phyloP scores from a whole-genome alignment of 2,113 vertebrate species.

The Hippolais icterina region DNA sequence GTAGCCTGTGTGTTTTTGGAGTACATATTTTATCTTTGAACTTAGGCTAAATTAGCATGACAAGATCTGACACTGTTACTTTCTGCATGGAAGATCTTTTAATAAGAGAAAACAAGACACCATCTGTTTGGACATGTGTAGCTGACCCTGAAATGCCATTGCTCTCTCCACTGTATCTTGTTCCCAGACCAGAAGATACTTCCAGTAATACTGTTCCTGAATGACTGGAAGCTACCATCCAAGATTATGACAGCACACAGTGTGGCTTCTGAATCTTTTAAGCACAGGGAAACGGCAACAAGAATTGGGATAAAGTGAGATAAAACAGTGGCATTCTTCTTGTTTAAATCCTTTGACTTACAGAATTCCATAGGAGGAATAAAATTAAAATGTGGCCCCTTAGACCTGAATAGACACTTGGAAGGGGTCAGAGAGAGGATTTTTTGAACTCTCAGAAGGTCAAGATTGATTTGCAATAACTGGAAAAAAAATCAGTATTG shows the following conservation, averaged over 20 bases:
- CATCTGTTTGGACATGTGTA: background rate
- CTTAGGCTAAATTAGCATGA: background rate
- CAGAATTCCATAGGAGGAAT: background rate
- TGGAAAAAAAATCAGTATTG: background rate
- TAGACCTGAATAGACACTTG: background rate
- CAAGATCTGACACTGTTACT: background rate
- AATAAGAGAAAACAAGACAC: background rate
- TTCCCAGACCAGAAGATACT: background rate
- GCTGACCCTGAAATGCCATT: background rate
- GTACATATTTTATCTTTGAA: background rate
- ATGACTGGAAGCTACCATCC: background rate
- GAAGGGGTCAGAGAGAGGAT: background rate
- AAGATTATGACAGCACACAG: background rate
- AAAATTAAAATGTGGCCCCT: background rate
- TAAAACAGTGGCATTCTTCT: background rate
- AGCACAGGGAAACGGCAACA: background rate
- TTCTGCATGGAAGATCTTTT: background rate
- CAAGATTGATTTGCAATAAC: background rate
- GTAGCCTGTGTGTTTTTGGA: background rate
- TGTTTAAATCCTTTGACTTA: background rate
- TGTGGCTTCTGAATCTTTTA: background rate
- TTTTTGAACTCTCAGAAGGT: background rate
- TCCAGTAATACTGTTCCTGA: background rate
- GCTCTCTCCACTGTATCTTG: background rate
- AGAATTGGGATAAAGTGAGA: background rate